phyloP scores from a whole-genome alignment of 2,888 invertebrate species.

The Mellilla xanthometata region DNA sequence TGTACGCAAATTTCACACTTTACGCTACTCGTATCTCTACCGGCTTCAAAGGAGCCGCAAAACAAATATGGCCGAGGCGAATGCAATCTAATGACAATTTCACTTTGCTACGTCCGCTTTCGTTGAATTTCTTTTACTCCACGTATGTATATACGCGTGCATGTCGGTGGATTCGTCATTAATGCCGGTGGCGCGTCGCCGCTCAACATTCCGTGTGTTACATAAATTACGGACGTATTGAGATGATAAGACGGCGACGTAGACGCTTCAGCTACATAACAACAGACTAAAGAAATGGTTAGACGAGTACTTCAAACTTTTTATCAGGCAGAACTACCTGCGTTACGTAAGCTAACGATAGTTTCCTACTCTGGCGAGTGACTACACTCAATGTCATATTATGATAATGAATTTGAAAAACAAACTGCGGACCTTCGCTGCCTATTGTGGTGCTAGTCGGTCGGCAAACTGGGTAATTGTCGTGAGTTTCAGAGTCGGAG shows the following conservation, averaged over 20 bases:
- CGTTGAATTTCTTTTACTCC: conserved; percentile 34
- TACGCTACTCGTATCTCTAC: neutral
- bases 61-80: conserved; percentile 24
- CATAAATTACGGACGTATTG: conserved; percentile 28
- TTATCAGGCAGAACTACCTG: conserved; percentile 8
- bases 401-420: conserved; percentile 47
- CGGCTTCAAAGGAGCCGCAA: neutral
- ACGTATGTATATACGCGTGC: conserved; percentile 23
- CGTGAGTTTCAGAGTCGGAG: conserved; percentile 36
- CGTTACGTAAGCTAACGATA: conserved; percentile 34
- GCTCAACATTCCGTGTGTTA: conserved; percentile 27
- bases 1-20: neutral
- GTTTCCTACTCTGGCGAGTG: conserved; percentile 34
- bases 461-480: conserved; percentile 40
- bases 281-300: neutral
- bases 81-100: conserved; percentile 34
- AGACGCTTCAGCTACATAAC: conserved; percentile 9
- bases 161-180: conserved; percentile 22
- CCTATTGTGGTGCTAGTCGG: conserved; percentile 36
- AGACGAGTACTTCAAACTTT: conserved; percentile 7
- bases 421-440: conserved; percentile 38
- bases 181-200: conserved; percentile 23
- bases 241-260: conserved; percentile 26
- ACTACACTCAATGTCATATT: conserved; percentile 40
- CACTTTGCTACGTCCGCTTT: conserved; percentile 32